Base-by-base conservation (phyloP, 2,888 invertebrate species). In the Calephelis perditalis region DNA sequence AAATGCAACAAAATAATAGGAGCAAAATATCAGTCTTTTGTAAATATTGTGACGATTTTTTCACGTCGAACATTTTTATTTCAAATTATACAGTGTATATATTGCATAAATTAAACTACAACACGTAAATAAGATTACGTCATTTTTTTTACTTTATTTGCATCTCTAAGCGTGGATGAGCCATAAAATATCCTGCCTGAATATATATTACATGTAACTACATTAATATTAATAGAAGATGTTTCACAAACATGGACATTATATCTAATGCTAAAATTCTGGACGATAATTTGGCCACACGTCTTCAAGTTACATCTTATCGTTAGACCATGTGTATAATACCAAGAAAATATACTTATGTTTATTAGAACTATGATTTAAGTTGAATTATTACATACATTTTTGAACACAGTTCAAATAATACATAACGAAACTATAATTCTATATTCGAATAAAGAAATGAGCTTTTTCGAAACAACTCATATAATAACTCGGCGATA, bases 231-330 rank as follows among this genome's bases (percentile, higher is more conserved):
- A 49, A 49, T 47, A 49, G 49, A 49, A 49, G 49, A 26, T 49
- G 49, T 49, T 49, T 49, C 49, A 49, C 49, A 49, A 62, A 54
- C 64, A 68, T 65, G 67, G 64, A 71, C 62, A 64, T 71, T 68
- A 71, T 57, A 71, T 67, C 68, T 73, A 70, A 68, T 61, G 40
- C 70, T 70, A 70, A 69, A 71, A 69, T 63, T 72, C 80, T 86
- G 89, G 89, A 88, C 87, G 88, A 81, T 82, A 85, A 86, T 89
- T 89, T 89, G 89, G 89, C 89, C 86, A 81, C 89, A 81, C 84
- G 82, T 86, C 80, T 80, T 82, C 60, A 64, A 61, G 59, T 63
- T 65, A 63, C 65, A 62, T 56, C 62, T 66, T 66, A 66, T 59
- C 52, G 60, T 66, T 59, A 63, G 62, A 66, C 59, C 59, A 60